Base-by-base conservation (phyloP, 2,797 vertebrate genomes). In the Tokudaia muenninki region DNA sequence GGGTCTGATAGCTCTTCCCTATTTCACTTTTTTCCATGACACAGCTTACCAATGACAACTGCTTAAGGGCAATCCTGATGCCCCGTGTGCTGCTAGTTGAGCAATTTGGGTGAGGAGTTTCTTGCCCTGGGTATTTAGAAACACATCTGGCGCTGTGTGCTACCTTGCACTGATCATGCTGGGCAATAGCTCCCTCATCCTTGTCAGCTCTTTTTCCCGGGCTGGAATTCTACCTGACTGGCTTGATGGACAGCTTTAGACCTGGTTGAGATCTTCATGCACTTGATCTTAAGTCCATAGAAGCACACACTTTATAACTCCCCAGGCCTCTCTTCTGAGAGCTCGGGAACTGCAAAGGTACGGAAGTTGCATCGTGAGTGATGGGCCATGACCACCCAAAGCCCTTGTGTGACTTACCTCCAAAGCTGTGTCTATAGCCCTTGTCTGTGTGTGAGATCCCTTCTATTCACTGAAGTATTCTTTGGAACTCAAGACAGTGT, bases 141-240 rank as follows among this genome's bases (percentile, higher is more conserved):
- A 72, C 17, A 1, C 9, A 21, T 31, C 21, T 31, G 4, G 31
- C 17, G 31, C 61, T 1, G 0, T 0, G 9, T 8, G 70, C 61
- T 74, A 9, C 47, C 14, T 67, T 22, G 41, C 14, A n/a, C 37
- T 24, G 50, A 63, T 52, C 59, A 79, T 11, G 63, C 55, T 1
- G 0, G 87, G 77, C 37, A 94, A 55, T n/a, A 9, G 1, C 26
- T 7, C 31, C 31, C 86, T 92, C 93, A 80, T 74, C 22, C 34
- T 55, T 88, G 75, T 94, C 59, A 3, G 63, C 7, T 90, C 59
- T 96, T 96, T 88, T 97, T 96, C 95, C 97, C 81, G 8, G 86
- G 72, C 89, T 90, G 90, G 84, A 89, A 97, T 98, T 98, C 92
- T 96, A 97, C 96, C 91, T 94, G 97, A 44, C 82, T 94, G 89